These are phyloP conservation scores for Lasioglossum vierecki DNA, from an alignment of 2,888 invertebrate genomes.

Conservation along the genomic window DNA sequence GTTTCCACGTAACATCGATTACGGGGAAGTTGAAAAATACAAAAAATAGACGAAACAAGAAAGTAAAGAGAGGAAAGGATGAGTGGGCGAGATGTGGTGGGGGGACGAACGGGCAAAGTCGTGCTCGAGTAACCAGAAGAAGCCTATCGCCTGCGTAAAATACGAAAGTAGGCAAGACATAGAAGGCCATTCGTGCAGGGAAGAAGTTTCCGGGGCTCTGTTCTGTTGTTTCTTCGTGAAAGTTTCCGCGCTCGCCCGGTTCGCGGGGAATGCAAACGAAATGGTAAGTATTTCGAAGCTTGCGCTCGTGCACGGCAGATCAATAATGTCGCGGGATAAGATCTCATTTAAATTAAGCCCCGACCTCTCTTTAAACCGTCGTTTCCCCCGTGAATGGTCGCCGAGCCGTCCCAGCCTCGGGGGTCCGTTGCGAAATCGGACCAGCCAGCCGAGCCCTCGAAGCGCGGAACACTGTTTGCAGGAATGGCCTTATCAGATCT, in stretches of 20 bases:
- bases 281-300: constrained; percentile 26
- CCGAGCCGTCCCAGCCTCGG: background rate
- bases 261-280: constrained; percentile 19
- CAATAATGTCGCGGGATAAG: constrained; percentile 51
- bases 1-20: constrained; percentile 14
- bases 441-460: constrained; percentile 4
- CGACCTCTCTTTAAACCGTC: constrained; percentile 5
- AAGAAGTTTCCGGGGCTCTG: constrained; percentile 14
- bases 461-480: constrained; percentile 43
- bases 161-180: constrained; percentile 16
- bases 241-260: background rate
- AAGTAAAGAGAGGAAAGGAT: background rate
- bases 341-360: constrained; percentile 65
- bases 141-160: constrained; percentile 3
- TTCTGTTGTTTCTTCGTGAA: constrained; percentile 1
- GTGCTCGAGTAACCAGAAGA: constrained; percentile 12
- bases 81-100: no score
- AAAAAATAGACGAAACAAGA: background rate
- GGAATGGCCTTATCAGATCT: constrained; percentile 70
- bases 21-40: background rate
- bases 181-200: background rate
- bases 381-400: constrained; percentile 8
- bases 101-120: background rate
- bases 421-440: constrained; percentile 20
- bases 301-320: constrained; percentile 27